Conservation (phyloP, 64 coral and sea anemone species). For the Trachythela sp. region DNA sequence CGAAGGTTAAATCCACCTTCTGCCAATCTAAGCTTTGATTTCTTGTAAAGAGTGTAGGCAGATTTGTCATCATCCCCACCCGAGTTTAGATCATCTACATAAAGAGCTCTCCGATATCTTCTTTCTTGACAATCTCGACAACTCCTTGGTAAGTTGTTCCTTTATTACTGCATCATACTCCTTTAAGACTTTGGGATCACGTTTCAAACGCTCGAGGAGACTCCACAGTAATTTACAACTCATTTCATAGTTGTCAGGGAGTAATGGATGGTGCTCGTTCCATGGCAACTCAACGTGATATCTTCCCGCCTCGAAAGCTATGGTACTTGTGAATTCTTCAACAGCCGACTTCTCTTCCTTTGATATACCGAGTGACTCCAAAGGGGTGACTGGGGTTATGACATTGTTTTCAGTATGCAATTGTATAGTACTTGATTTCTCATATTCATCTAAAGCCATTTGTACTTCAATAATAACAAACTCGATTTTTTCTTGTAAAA, state of each 20-base stretch:
- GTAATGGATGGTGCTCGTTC: constrained; percentile 36
- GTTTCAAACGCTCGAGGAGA: constrained; percentile 15
- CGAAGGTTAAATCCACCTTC: no score
- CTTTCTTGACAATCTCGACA: constrained; percentile 28
- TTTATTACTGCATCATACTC: constrained; percentile 52
- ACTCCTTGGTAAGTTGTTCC: constrained; percentile 40
- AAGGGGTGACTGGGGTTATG: no score
- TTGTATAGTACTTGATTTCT: no score
- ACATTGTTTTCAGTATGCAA: no score
- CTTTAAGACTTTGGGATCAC: no score
- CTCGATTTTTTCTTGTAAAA: no score
- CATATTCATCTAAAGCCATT: not conserved
- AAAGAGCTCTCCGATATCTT: not conserved
- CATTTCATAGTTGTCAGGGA: constrained; percentile 45
- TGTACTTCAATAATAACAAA: no score
- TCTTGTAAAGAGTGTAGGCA: no score
- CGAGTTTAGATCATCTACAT: not conserved
- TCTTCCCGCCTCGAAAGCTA: constrained; percentile 22
- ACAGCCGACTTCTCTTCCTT: not conserved
- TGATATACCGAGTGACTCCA: constrained; percentile 24
- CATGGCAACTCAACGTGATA: no score
- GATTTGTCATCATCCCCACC: no score
- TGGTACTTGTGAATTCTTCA: constrained; percentile 33
- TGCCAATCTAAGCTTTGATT: no score
- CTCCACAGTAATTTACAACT: not conserved